Percentiles rank a stretch among this genome's conserved stretches.
Conservation (phyloP, 37 sponge, comb jelly and placozoan species). For the Halisarca cf. caerulea region DNA sequence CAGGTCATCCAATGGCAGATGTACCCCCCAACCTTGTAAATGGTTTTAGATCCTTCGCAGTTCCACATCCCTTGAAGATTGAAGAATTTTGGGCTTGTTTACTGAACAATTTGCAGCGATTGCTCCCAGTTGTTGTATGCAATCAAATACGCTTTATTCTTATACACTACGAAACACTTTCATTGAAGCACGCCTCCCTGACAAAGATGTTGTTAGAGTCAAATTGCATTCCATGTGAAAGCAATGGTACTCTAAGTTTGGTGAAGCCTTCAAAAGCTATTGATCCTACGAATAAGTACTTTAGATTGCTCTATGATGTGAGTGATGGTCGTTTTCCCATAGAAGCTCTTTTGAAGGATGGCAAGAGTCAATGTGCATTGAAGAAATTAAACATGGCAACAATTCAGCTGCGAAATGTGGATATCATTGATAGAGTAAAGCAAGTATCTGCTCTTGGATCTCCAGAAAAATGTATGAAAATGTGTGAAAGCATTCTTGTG, state of each 20-base stretch:
- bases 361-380: neutral
- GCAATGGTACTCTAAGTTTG: neutral
- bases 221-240: neutral
- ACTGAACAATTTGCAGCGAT: conserved; percentile 1
- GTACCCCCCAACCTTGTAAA: too few species aligned
- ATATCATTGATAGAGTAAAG: conserved; percentile 8
- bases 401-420: conserved; percentile 16
- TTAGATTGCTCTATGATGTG: conserved; percentile 24
- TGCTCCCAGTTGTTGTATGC: neutral
- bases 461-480: neutral
- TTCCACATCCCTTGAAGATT: too few species aligned
- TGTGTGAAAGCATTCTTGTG: neutral
- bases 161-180: neutral
- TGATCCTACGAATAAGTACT: conserved; percentile 6
- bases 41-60: too few species aligned
- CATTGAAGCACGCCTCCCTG: neutral
- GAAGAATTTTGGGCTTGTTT: too few species aligned
- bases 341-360: neutral
- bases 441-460: neutral
- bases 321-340: conserved; percentile 57
- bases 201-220: neutral
- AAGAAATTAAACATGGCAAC: conserved; percentile 37
- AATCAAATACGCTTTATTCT: conserved; percentile 38
- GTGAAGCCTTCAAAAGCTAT: conserved; percentile 16
- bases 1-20: too few species aligned